Base-by-base conservation (phyloP, 2,888 invertebrate species). In the Phymatocera aterrima region DNA sequence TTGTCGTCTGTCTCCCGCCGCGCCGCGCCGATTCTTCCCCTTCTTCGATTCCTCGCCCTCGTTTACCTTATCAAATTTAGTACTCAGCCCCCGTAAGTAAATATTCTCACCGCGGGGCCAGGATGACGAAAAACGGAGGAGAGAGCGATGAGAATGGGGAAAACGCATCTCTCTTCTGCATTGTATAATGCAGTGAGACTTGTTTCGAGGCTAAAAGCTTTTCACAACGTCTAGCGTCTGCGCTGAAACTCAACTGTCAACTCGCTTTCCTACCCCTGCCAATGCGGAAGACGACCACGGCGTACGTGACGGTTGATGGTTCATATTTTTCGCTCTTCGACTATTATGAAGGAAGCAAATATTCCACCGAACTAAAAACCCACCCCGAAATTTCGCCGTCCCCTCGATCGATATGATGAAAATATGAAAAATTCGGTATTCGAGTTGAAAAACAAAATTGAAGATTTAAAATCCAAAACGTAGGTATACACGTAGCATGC, bases 21-120 rank as follows among this genome's bases (percentile, higher is more conserved):
- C n/a, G n/a, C n/a, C n/a, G n/a, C n/a, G n/a, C n/a, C n/a, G n/a
- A n/a, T n/a, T n/a, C n/a, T n/a, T n/a, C n/a, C n/a, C n/a, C n/a
- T n/a, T n/a, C n/a, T n/a, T n/a, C n/a, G 24, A 8, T 68, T 21
- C 10, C 28, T 0, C 28, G 6, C 18, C n/a, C 28, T 43, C 51
- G 34, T 18, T 3, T 51, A 21, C 51, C 54, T 72, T 54, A 72
- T 72, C 34, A 51, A 72, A 72, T 51, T 72, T 72, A 51, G 37
- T 6, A 51, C 18, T 68, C 68, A 43, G 4, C 24, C 51, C 34
- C 51, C n/a, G n/a, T 72, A 54, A 72, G 72, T 72, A 72, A 72
- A 72, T 72, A 72, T 72, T 72, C 72, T 72, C n/a, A 51, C 72
- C 72, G 51, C 51, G 34, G n/a, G n/a, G 21, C 72, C n/a, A 15